phyloP scores from a whole-genome alignment of 2,888 invertebrate genomes.

The Embidobia sp. region DNA sequence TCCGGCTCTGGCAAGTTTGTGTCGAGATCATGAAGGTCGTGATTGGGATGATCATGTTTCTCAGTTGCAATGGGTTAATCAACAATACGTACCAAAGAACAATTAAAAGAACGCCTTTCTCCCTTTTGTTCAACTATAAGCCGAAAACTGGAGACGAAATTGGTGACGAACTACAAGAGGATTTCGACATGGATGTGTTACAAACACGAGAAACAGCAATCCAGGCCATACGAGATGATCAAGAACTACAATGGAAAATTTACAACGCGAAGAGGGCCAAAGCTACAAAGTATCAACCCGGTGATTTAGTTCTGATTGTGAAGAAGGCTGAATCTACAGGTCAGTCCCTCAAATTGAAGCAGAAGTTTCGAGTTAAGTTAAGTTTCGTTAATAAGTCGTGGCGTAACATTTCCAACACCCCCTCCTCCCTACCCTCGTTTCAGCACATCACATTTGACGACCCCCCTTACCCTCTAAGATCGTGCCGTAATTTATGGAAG shows the following conservation, averaged over 20 bases:
- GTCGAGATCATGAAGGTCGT: constrained; percentile 8
- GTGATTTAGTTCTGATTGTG: constrained; percentile 65
- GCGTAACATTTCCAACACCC: too few species aligned
- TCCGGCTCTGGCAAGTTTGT: constrained; percentile 18
- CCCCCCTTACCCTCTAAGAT: too few species aligned
- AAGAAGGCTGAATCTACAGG: constrained; percentile 60
- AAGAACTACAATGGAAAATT: not conserved
- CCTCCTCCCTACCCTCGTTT: too few species aligned
- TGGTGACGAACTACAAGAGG: constrained; percentile 7
- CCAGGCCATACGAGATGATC: not conserved
- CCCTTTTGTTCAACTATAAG: constrained; percentile 16
- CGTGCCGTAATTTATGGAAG: too few species aligned
- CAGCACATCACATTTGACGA: too few species aligned
- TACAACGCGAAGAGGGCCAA: constrained; percentile 16
- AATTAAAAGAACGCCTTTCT: constrained; percentile 17
- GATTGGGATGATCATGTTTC: constrained; percentile 27
- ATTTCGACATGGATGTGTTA: constrained; percentile 7
- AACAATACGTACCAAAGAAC: constrained; percentile 38
- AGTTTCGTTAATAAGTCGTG: too few species aligned
- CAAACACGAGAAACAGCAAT: constrained; percentile 4
- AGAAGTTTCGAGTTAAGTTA: too few species aligned
- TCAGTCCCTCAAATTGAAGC: constrained; percentile 63
- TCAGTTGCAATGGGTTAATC: constrained; percentile 15
- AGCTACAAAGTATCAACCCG: constrained; percentile 54
- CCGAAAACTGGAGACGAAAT: constrained; percentile 15